Evolutionary conservation across 2,888 invertebrate species (phyloP), one percentile per base, ranked within the genome.

Genomic region (Diaphora mendica): DNA sequence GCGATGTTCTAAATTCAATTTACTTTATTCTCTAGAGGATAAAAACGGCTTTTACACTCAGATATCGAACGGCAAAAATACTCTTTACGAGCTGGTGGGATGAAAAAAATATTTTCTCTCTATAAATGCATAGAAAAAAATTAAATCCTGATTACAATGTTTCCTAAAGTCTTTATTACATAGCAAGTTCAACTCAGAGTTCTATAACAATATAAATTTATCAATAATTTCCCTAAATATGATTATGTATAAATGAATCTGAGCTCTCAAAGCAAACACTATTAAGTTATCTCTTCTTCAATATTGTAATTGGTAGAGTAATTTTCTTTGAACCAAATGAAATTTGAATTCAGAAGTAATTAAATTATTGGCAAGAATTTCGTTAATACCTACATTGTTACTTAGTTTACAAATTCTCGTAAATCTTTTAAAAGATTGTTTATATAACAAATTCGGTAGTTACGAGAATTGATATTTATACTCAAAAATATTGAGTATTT

Each of bases 321-420:
- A 88, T 87, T 88, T 86, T 87, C 88, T 89, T 87, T 85, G 86
- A 88, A 79, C 85, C 73, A 30, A 77, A 64, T 74, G 76, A 82
- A 89, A 88, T 85, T 90, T 86, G 71, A 81, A 71, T 87, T 84
- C 64, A 33, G 72, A 77, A 71, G 74, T 79, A 83, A 88, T 86
- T 82, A 71, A 84, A 85, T 85, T 84, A 80, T 70, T 73, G 70
- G 70, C 77, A 78, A 83, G 83, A 75, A 81, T 85, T 86, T 86
- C 71, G 68, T 70, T 81, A 85, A 83, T 80, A n/a, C n/a, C n/a
- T n/a, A 79, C 81, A 84, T 85, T 85, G 84, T 79, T 66, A 76
- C 48, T 17, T 35, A 23, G 73, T 77, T 74, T 75, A 55, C 30
- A 44, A 65, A 44, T 73, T 76, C 59, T 62, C n/a, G 51, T 71